These are phyloP conservation scores for Nannoperca obscura DNA, from an alignment of 2,797 vertebrate genomes.

Conservation along the genomic window DNA sequence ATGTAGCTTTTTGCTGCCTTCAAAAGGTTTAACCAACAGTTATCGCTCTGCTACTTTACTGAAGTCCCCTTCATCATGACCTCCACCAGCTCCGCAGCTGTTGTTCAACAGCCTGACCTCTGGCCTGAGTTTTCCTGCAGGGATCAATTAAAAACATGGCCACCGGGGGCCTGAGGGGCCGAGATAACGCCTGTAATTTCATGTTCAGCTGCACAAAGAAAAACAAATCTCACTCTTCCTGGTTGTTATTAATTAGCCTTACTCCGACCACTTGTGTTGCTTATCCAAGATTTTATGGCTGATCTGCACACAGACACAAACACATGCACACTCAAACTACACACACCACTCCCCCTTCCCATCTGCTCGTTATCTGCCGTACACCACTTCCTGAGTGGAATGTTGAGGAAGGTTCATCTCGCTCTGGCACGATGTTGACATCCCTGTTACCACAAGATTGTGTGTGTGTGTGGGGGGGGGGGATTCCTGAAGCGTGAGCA, in stretches of 20 bases:
- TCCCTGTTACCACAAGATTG: slow-evolving; percentile 45
- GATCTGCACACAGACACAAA: slow-evolving; percentile 34
- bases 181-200: slow-evolving; percentile 91
- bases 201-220: slow-evolving; percentile 86
- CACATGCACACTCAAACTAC: not conserved
- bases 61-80: not conserved
- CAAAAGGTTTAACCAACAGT: too few species aligned
- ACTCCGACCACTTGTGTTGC: slow-evolving; percentile 42
- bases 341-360: slow-evolving; percentile 28
- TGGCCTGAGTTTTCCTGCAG: slow-evolving; percentile 27
- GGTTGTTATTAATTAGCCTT: slow-evolving; percentile 85
- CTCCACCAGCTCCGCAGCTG: not conserved
- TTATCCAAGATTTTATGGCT: slow-evolving; percentile 49
- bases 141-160: slow-evolving; percentile 54
- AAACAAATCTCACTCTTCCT: slow-evolving; percentile 89
- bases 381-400: slow-evolving; percentile 79
- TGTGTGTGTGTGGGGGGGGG: slow-evolving; percentile 22
- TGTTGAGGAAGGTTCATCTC: slow-evolving; percentile 66
- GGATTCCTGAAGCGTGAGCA: too few species aligned
- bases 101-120: slow-evolving; percentile 36
- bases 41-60: not conserved
- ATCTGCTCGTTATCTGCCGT: slow-evolving; percentile 69
- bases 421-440: slow-evolving; percentile 64
- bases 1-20: not conserved
- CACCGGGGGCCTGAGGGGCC: slow-evolving; percentile 87